phyloP scores from a whole-genome alignment of 2,113 vertebrate genomes.

The Myocastor coypus region DNA sequence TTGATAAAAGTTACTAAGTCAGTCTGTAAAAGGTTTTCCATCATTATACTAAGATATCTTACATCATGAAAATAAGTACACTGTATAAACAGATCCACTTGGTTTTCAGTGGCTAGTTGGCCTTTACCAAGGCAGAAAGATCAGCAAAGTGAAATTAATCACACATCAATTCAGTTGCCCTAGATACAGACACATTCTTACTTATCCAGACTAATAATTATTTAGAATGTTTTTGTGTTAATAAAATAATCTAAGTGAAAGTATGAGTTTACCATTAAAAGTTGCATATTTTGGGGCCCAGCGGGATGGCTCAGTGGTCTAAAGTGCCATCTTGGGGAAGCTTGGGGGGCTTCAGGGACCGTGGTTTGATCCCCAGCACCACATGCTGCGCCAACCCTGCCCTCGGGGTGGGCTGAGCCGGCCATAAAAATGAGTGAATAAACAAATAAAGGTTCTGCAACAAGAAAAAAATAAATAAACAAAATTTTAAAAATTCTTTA shows the following conservation, averaged over 20 bases:
- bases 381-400: too few species aligned
- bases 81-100: slow-evolving; percentile 28
- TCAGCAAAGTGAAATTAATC: neutral
- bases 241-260: slow-evolving; percentile 37
- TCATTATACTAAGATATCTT: neutral
- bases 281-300: too few species aligned
- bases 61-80: slow-evolving; percentile 37
- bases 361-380: too few species aligned
- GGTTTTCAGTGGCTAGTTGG: slow-evolving; percentile 16
- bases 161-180: neutral
- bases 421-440: too few species aligned
- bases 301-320: too few species aligned
- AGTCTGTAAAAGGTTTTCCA: neutral
- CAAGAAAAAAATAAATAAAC: too few species aligned
- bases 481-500: too few species aligned
- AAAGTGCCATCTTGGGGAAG: too few species aligned
- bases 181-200: neutral
- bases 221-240: neutral
- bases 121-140: slow-evolving; percentile 13
- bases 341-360: too few species aligned
- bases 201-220: slow-evolving; percentile 31
- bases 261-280: neutral
- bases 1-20: neutral
- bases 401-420: too few species aligned
- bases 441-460: too few species aligned